Conservation (phyloP, 1,140 invertebrate species). For the Calycopis cecrops region DNA sequence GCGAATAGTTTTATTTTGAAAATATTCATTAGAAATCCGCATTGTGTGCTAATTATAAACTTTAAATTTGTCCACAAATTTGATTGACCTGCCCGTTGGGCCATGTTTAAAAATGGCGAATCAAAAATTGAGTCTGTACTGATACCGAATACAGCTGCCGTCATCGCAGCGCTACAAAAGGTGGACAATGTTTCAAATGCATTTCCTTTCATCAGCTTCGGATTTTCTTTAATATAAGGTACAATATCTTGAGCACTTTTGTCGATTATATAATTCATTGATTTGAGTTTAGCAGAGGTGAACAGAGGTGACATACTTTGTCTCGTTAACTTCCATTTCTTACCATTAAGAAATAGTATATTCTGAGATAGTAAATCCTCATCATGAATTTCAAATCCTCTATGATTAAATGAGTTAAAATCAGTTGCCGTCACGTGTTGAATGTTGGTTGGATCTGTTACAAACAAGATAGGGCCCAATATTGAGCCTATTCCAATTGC, state of each 20-base stretch:
- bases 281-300: slow-evolving; percentile 61
- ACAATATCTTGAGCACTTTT: slow-evolving; percentile 45
- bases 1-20: slow-evolving; percentile 33
- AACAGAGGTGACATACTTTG: slow-evolving; percentile 66
- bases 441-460: no score
- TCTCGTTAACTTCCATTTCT: slow-evolving; percentile 61
- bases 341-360: slow-evolving; percentile 64
- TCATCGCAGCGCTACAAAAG: slow-evolving; percentile 34
- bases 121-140: slow-evolving; percentile 32
- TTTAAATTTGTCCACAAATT: slow-evolving; percentile 26
- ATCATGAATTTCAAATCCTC: slow-evolving; percentile 69
- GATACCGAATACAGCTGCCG: slow-evolving; percentile 38
- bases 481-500: slow-evolving; percentile 53
- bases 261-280: slow-evolving; percentile 60
- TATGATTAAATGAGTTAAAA: slow-evolving; percentile 67
- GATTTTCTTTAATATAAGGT: slow-evolving; percentile 30
- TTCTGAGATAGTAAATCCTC: slow-evolving; percentile 74
- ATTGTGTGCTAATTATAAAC: slow-evolving; percentile 24
- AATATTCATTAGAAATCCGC: slow-evolving; percentile 18
- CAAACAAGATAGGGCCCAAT: slow-evolving; percentile 55
- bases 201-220: slow-evolving; percentile 25
- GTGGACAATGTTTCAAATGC: slow-evolving; percentile 23
- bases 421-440: slow-evolving; percentile 68
- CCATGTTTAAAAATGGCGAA: slow-evolving; percentile 38
- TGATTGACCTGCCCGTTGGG: slow-evolving; percentile 21